Conservation (phyloP, 2,113 vertebrate genomes). For the Emydura subglobosa region DNA sequence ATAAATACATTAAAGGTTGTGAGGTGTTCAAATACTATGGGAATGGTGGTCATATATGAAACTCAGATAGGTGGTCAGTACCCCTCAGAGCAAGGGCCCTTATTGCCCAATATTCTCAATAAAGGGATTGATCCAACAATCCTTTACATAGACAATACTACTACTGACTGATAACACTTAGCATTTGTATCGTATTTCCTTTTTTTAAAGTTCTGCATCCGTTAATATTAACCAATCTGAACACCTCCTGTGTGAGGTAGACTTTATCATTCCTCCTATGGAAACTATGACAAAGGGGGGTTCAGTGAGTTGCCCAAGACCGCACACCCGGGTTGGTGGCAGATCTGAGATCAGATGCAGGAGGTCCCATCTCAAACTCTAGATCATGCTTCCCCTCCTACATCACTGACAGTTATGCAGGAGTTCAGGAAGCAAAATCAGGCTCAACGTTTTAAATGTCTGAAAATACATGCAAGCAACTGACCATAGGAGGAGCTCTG, state of each 20-base stretch:
- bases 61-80: neutral
- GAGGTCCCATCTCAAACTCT: neutral
- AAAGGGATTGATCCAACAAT: neutral
- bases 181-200: neutral
- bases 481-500: neutral
- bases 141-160: neutral
- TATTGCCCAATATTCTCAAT: neutral
- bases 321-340: neutral
- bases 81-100: neutral
- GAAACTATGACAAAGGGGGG: neutral
- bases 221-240: neutral
- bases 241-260: neutral
- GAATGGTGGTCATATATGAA: neutral
- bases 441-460: neutral
- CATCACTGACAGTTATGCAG: accelerated
- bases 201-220: neutral
- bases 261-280: neutral
- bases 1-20: neutral
- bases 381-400: neutral
- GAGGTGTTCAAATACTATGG: neutral
- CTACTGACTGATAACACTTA: neutral
- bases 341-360: neutral
- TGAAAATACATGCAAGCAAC: neutral
- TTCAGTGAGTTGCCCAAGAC: neutral
- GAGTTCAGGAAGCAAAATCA: neutral